These are phyloP conservation scores for Dioctria rufipes DNA, from an alignment of 2,888 invertebrate species.

Conservation along the genomic window DNA sequence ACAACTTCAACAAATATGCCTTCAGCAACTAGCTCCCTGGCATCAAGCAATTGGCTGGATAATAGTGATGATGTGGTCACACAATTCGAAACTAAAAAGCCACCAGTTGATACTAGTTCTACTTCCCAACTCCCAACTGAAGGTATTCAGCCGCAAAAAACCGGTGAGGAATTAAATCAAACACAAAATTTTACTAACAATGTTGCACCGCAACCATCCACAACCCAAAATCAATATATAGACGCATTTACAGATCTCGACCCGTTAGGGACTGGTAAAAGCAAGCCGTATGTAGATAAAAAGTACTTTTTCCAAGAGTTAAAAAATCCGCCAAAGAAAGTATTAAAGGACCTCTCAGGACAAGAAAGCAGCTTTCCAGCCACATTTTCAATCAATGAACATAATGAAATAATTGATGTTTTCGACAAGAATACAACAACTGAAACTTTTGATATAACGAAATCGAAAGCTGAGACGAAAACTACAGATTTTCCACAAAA, in stretches of 20 bases:
- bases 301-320: constrained; percentile 97
- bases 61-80: constrained; percentile 46
- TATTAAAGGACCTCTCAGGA: constrained; percentile 84
- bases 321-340: constrained; percentile 94
- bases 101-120: constrained; percentile 51
- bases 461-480: neutral
- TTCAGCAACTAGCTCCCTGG: constrained; percentile 54
- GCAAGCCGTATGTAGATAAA: constrained; percentile 94
- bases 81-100: constrained; percentile 63
- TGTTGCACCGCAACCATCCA: constrained; percentile 38
- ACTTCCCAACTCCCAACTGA: constrained; percentile 39
- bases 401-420: constrained; percentile 21
- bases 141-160: constrained; percentile 53
- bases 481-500: constrained; percentile 43
- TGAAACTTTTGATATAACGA: constrained; percentile 5
- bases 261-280: constrained; percentile 92
- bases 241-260: constrained; percentile 95
- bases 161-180: constrained; percentile 51
- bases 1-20: constrained; percentile 56
- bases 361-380: constrained; percentile 60
- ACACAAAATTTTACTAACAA: constrained; percentile 46
- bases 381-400: constrained; percentile 53
- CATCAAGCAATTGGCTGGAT: constrained; percentile 56
- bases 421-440: constrained; percentile 6
- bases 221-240: constrained; percentile 71